These are phyloP conservation scores for Emesis furor DNA, from an alignment of 2,888 invertebrate genomes.

Conservation along the genomic window DNA sequence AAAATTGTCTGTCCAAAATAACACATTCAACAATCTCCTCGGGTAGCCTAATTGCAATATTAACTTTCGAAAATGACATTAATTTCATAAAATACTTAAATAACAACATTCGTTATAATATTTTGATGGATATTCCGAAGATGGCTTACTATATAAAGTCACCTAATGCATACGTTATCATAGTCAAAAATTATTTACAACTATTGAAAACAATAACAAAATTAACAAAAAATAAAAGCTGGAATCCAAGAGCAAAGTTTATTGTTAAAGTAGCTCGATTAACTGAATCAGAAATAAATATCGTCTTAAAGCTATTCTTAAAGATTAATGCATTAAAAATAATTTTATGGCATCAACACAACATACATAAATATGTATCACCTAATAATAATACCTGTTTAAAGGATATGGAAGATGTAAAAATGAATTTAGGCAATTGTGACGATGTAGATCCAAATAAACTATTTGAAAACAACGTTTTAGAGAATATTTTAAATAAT, in stretches of 20 bases:
- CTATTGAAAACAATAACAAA: constrained; percentile 74
- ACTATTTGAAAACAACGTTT: neutral
- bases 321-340: constrained; percentile 78
- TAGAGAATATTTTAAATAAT: neutral
- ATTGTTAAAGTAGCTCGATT: constrained; percentile 75
- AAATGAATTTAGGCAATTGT: neutral
- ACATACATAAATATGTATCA: constrained; percentile 73
- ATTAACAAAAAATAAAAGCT: constrained; percentile 77
- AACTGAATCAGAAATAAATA: constrained; percentile 63
- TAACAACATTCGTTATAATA: neutral
- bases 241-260: constrained; percentile 82
- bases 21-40: neutral
- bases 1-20: neutral
- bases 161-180: constrained; percentile 79
- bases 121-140: neutral
- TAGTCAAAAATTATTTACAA: constrained; percentile 71
- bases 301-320: constrained; percentile 76
- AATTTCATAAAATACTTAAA: neutral
- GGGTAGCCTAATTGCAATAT: neutral
- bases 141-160: neutral
- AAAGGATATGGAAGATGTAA: constrained; percentile 79
- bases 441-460: neutral
- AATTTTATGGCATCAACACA: constrained; percentile 75
- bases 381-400: constrained; percentile 77
- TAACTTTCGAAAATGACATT: neutral